Base-by-base conservation (phyloP, 1,140 invertebrate species). In the Charaxes varanes region DNA sequence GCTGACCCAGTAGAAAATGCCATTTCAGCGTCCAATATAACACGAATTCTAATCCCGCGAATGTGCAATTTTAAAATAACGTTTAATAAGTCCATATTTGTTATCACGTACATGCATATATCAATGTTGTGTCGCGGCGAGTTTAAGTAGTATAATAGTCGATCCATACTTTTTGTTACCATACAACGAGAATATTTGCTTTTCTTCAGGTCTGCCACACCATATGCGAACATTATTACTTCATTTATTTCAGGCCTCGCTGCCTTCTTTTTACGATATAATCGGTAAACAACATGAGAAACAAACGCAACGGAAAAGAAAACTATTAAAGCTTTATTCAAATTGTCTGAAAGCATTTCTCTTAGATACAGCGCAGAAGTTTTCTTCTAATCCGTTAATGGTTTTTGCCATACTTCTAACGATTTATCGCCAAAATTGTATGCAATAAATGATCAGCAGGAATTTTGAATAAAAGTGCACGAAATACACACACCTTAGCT, bases 1-100 rank as follows among this genome's bases (percentile, higher is more conserved):
- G 28, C 46, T 7, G 74, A 76, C 7, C 74, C 74, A 21, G 28
- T 33, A 3, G 57, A 44, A 38, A 61, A 80, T n/a, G 76, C 79
- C 79, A 83, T 83, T 16, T 83, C 76, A 3, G 79, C 70, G 38
- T 83, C 79, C 28, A 78, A 28, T 35, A 83, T 78, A 3, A 79
- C 24, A 14, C 79, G 53, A 7, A 83, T 46, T 45, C 62, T 71
- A n/a, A 80, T 41, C 11, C 76, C 72, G 53, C 54, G 56, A 16
- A 55, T 61, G 15, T 66, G 47, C 7, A 73, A 41, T 26, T 73
- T 77, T 12, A 79, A 7, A 14, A 83, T 35, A 8, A 44, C 42
- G 27, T 78, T 69, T 4, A 53, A 42, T 14, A 81, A 27, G 27
- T 83, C 79, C 2, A 40, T 5, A 55, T 72, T 83, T 14, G 77